Evolutionary conservation across 2,797 vertebrate genomes (phyloP).

Genomic region (Pangasius larnaudii): DNA sequence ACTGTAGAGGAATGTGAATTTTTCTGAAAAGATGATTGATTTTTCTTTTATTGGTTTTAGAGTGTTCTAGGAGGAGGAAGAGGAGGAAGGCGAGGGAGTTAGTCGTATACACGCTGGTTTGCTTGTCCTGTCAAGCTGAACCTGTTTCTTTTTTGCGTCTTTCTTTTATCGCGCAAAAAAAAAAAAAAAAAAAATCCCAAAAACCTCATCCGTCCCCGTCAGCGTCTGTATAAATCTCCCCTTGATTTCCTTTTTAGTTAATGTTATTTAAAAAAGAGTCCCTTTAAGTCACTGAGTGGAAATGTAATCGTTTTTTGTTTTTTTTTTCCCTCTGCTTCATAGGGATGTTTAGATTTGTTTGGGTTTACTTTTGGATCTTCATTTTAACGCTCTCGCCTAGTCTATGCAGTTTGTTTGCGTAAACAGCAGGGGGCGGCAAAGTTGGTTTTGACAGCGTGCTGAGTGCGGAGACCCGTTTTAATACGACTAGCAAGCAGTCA

Average conservation of each 20-base stretch:
- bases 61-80: constrained; percentile 38
- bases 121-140: constrained; percentile 62
- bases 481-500: not conserved
- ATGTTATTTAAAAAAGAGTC: constrained; percentile 68
- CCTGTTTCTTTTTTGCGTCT: constrained; percentile 61
- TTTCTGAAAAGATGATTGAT: constrained; percentile 53
- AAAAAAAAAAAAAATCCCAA: not conserved
- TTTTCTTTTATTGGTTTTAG: constrained; percentile 52
- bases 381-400: not conserved
- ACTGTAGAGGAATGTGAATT: constrained; percentile 60
- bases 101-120: constrained; percentile 67
- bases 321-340: not conserved
- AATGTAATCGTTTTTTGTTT: constrained; percentile 10
- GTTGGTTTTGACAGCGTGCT: not conserved
- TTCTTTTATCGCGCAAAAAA: constrained; percentile 59
- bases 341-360: not conserved
- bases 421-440: constrained; percentile 16
- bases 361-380: not conserved
- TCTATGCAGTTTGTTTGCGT: not conserved
- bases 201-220: constrained; percentile 54
- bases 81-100: constrained; percentile 49
- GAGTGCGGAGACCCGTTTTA: not conserved
- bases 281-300: constrained; percentile 68
- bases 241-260: constrained; percentile 55
- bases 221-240: constrained; percentile 61